phyloP scores from a whole-genome alignment of 1,140 invertebrate species.

The Sesamia nonagrioides region DNA sequence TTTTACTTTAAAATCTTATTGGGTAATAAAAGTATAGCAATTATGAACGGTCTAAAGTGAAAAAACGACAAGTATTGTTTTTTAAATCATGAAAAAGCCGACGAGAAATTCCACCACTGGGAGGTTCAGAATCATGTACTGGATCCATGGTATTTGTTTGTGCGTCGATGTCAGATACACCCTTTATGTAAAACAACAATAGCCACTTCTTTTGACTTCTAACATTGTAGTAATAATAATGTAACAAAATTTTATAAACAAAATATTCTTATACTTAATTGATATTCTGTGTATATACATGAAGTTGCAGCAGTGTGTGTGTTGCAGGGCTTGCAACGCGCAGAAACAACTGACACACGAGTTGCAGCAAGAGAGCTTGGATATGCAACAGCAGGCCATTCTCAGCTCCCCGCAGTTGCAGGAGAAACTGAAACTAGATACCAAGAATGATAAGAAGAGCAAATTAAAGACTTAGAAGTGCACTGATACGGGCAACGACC shows the following conservation, averaged over 20 bases:
- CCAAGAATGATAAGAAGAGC: conserved; percentile 37
- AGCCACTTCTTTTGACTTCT: conserved; percentile 62
- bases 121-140: no score
- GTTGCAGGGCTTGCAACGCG: conserved; percentile 73
- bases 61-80: no score
- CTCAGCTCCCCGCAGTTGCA: conserved; percentile 77
- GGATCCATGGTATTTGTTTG: no score
- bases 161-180: no score
- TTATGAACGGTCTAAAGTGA: no score
- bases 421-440: conserved; percentile 74
- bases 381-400: conserved; percentile 82
- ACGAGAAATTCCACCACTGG: no score
- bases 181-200: no score
- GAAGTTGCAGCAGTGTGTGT: conserved; percentile 57
- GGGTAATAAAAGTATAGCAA: no score
- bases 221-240: conserved; percentile 64
- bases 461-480: conserved; percentile 6
- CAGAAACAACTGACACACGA: conserved; percentile 80
- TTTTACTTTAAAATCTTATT: no score
- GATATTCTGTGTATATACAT: conserved; percentile 58
- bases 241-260: conserved; percentile 59
- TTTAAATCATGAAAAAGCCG: no score
- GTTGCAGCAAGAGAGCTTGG: conserved; percentile 82
- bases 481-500: neutral
- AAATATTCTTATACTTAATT: conserved; percentile 49